Percentiles rank a stretch among this genome's conserved stretches.
Conservation (phyloP, 1,140 invertebrate genomes). For the Euwallacea fornicatus region DNA sequence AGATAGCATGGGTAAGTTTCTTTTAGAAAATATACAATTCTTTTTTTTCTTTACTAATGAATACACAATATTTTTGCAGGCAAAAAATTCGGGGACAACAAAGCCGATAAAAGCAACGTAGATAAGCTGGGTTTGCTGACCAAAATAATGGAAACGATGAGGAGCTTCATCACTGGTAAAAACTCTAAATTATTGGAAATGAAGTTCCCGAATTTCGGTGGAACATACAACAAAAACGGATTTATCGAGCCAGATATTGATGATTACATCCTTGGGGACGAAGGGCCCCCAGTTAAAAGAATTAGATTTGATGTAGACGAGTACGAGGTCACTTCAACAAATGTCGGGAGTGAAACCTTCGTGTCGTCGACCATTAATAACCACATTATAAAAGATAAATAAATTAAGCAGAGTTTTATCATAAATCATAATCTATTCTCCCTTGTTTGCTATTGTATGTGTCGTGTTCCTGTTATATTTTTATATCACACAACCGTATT, state of each 20-base stretch:
- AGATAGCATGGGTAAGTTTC: slow-evolving; percentile 31
- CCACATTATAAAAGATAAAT: slow-evolving; percentile 30
- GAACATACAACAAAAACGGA: slow-evolving; percentile 40
- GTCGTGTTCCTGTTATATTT: slow-evolving; percentile 31
- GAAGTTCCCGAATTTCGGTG: slow-evolving; percentile 30
- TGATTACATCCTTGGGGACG: slow-evolving; percentile 39
- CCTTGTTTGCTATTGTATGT: slow-evolving; percentile 26
- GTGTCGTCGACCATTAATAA: slow-evolving; percentile 23
- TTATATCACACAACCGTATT: slow-evolving; percentile 25
- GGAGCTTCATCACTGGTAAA: slow-evolving; percentile 43
- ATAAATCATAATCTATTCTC: slow-evolving; percentile 2
- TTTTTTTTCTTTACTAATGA: background rate
- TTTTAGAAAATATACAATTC: background rate
- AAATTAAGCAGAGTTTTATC: background rate
- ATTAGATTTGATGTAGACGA: slow-evolving; percentile 24
- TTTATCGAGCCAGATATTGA: slow-evolving; percentile 52
- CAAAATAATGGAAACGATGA: slow-evolving; percentile 42
- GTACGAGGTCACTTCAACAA: slow-evolving; percentile 11
- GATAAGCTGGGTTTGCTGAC: slow-evolving; percentile 41
- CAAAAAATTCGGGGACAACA: slow-evolving; percentile 37
- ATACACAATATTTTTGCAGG: slow-evolving; percentile 9
- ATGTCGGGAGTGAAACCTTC: slow-evolving; percentile 13
- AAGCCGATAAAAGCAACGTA: slow-evolving; percentile 37
- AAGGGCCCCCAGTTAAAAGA: slow-evolving; percentile 42
- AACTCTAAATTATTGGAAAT: slow-evolving; percentile 25